phyloP scores from a whole-genome alignment of 2,113 vertebrate species.

The Pholis gunnellus region DNA sequence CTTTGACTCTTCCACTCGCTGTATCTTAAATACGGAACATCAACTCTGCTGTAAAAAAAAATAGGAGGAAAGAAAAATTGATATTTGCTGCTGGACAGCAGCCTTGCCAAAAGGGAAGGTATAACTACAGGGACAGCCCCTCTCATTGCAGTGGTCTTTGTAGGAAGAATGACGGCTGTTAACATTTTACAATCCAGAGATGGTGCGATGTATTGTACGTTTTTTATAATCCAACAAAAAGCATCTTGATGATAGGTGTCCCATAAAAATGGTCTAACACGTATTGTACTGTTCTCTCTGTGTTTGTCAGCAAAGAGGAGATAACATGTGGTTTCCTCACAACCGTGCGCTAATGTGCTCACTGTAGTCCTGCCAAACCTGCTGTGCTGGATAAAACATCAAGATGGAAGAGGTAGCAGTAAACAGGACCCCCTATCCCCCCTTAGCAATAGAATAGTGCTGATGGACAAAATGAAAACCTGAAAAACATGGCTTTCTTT shows the following conservation, averaged over 20 bases:
- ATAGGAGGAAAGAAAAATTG: conserved; percentile 21
- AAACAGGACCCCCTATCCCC: conserved; percentile 39
- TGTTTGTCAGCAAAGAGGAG: conserved; percentile 63
- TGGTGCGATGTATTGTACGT: conserved; percentile 60
- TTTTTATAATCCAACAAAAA: conserved; percentile 71
- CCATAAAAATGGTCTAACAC: conserved; percentile 56
- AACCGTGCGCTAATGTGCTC: conserved; percentile 60
- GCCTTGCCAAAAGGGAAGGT: conserved; percentile 30
- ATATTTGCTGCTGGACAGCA: conserved; percentile 28
- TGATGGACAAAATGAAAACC: conserved; percentile 74
- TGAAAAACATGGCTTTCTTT: conserved; percentile 64
- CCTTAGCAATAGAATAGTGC: conserved; percentile 60
- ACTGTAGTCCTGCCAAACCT: conserved; percentile 65
- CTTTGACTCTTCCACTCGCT: background rate
- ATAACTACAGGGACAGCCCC: conserved; percentile 28
- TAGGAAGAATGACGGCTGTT: conserved; percentile 52
- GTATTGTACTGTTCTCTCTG: conserved; percentile 23
- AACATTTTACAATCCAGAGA: conserved; percentile 62
- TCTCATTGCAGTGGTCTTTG: conserved; percentile 44
- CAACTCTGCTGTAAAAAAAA: background rate
- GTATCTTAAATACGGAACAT: conserved; percentile 6
- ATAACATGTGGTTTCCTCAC: conserved; percentile 65
- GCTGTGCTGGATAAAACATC: conserved; percentile 68
- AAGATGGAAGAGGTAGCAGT: conserved; percentile 73
- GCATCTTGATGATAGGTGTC: conserved; percentile 60